A percentile compares a stretch with the other conserved stretches of the same genome.
Conservation (phyloP, 2,888 invertebrate genomes). For the Sericinus montela region DNA sequence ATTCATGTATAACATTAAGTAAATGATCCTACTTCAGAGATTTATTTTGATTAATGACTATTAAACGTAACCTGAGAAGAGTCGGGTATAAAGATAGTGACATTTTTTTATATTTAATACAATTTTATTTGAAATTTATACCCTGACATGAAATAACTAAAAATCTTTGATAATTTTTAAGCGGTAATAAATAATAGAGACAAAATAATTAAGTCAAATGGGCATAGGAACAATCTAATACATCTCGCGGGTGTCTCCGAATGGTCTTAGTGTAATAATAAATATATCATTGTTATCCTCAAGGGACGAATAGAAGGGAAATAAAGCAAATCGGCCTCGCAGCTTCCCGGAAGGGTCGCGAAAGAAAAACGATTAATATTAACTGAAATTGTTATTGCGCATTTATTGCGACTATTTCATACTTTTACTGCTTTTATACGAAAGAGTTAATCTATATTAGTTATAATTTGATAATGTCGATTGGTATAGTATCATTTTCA, state of each 20-base stretch:
- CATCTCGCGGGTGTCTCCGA: slow-evolving; percentile 70
- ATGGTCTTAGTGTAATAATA: slow-evolving; percentile 68
- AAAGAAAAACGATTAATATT: slow-evolving; percentile 79
- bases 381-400: slow-evolving; percentile 74
- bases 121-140: too few relatives aligned
- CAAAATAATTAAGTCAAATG: slow-evolving; percentile 44
- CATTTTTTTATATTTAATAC: too few relatives aligned
- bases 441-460: slow-evolving; percentile 63
- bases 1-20: too few relatives aligned
- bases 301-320: slow-evolving; percentile 71
- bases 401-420: slow-evolving; percentile 66
- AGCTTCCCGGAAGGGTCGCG: slow-evolving; percentile 62
- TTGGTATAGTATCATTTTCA: slow-evolving; percentile 21
- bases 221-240: slow-evolving; percentile 50
- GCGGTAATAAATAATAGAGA: slow-evolving; percentile 6
- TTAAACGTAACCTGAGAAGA: too few relatives aligned
- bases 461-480: slow-evolving; percentile 34
- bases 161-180: too few relatives aligned
- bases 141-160: too few relatives aligned
- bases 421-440: slow-evolving; percentile 63
- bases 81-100: too few relatives aligned
- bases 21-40: too few relatives aligned
- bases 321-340: slow-evolving; percentile 67
- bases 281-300: slow-evolving; percentile 75
- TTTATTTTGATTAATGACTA: too few relatives aligned